Evolutionary conservation across 1,140 invertebrate species (phyloP).

Genomic region (Hypsibius dujardini): DNA sequence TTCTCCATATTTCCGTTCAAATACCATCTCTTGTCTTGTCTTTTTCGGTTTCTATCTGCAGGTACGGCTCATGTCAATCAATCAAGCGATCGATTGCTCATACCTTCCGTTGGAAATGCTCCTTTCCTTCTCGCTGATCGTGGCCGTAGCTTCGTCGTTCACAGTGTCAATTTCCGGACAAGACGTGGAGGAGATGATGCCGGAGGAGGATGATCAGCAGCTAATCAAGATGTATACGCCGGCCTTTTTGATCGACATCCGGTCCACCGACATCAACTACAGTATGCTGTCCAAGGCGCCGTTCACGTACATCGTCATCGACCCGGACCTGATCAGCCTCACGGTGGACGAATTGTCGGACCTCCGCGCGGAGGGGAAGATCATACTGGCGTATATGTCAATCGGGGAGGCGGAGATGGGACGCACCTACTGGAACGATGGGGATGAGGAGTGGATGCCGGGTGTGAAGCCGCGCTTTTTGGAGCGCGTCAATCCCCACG

Average conservation of each 20-base stretch:
- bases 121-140: too few species aligned
- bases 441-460: neutral
- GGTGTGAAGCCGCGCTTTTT: neutral
- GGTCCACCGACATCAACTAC: neutral
- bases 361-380: neutral
- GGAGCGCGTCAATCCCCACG: neutral
- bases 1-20: too few species aligned
- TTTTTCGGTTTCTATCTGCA: too few species aligned
- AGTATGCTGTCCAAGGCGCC: neutral
- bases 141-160: too few species aligned
- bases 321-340: neutral
- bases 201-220: neutral
- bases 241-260: neutral
- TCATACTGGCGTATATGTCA: neutral
- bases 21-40: too few species aligned
- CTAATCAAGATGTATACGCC: neutral
- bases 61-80: too few species aligned
- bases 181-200: too few species aligned
- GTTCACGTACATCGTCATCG: conserved; percentile 1
- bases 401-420: neutral
- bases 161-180: too few species aligned
- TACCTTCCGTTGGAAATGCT: too few species aligned
- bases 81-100: too few species aligned
- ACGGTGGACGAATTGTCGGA: neutral
- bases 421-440: neutral